Evolutionary conservation across 2,888 invertebrate genomes (phyloP), one percentile per base, ranked within the genome.

Genomic region (Stenotaenia linearis): DNA sequence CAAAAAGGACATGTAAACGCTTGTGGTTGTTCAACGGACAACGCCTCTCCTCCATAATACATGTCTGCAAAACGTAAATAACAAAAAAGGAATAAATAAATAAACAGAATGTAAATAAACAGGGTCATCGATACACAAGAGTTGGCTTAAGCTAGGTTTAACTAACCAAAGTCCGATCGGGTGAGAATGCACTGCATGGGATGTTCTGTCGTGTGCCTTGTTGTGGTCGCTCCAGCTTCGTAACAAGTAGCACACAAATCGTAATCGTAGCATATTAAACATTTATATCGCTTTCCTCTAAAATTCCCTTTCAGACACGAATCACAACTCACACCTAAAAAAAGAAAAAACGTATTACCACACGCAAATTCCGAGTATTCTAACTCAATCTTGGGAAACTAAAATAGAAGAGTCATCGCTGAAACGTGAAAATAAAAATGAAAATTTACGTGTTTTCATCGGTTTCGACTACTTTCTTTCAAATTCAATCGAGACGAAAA

Each of bases 101-200:
- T 61, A 69, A n/a, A n/a, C 75, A 15, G 18, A 23, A 21, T 23
- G 10, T 40, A 28, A 74, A 15, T 28, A 3, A 77, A 74, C 18
- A 75, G 75, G n/a, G n/a, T n/a, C n/a, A n/a, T n/a, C n/a, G n/a
- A n/a, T n/a, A n/a, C n/a, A n/a, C n/a, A n/a, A n/a, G n/a, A n/a
- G n/a, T n/a, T n/a, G n/a, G n/a, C n/a, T n/a, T n/a, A n/a, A n/a
- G n/a, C n/a, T n/a, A n/a, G n/a, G n/a, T n/a, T 32, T 79, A 32
- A 78, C 84, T 89, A 88, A 94, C 94, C 97, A 90, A 95, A 97
- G 89, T 98, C 98, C 87, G 94, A 91, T 88, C 96, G 91, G 84
- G 98, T 97, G 86, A 98, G 91, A 85, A 98, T 97, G 88, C 98
- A 98, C 89, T 99, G 98, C 95, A 99, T 96, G 80, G 98, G 96